Evolutionary conservation across 2,888 invertebrate species (phyloP).

Genomic region (Dinocampus coccinellae): DNA sequence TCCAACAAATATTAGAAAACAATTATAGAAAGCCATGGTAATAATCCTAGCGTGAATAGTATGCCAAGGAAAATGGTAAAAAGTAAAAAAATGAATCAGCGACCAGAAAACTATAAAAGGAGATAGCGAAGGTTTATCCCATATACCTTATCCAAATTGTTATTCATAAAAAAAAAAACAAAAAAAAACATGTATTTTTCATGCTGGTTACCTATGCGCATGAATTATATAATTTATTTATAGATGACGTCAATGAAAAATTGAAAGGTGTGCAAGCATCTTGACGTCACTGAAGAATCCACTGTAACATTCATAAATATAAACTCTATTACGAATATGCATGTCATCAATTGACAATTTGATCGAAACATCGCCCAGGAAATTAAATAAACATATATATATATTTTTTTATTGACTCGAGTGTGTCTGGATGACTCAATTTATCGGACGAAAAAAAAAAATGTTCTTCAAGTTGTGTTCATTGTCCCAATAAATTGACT

Average conservation of each 20-base stretch:
- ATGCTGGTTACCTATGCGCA: background rate
- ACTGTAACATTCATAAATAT: background rate
- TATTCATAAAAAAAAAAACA: background rate
- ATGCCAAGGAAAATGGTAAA: constrained; percentile 10
- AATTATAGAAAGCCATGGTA: background rate
- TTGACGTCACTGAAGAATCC: background rate
- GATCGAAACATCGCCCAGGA: background rate
- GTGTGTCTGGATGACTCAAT: background rate
- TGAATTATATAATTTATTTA: background rate
- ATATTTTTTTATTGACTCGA: background rate
- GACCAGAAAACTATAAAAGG: background rate
- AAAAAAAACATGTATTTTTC: background rate
- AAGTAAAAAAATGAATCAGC: background rate
- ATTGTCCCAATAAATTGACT: constrained; percentile 20
- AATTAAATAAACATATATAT: background rate
- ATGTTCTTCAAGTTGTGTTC: background rate
- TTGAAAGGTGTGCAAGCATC: background rate
- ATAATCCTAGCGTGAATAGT: constrained; percentile 7
- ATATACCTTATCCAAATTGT: no score
- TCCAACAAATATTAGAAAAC: background rate
- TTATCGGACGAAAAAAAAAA: background rate
- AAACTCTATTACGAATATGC: background rate
- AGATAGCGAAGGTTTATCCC: constrained; percentile 1
- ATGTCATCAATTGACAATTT: background rate
- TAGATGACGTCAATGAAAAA: background rate